Base-by-base conservation (phyloP, 2,113 vertebrate species). In the Rhineura floridana region DNA sequence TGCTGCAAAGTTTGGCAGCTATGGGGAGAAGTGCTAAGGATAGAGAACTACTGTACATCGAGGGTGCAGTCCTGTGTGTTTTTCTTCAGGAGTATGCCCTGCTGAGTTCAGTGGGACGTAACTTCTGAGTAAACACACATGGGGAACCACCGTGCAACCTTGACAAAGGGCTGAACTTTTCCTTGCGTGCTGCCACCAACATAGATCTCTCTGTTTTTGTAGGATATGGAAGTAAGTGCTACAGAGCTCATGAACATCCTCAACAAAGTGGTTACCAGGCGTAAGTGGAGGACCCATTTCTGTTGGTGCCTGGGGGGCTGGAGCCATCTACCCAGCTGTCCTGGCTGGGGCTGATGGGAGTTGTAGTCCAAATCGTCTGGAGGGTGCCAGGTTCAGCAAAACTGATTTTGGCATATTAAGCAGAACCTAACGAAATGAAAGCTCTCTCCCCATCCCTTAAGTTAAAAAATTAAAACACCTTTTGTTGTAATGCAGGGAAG, bases 191-290 rank as follows among this genome's bases (percentile, higher is more conserved):
- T 4, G 59, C 52, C 2, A 7, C 44, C 15, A 44, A 63, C 83
- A 6, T 73, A 7, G 17, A 5, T 44, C 72, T 33, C 28, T n/a
- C 11, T n/a, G 28, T 73, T 89, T 70, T 48, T 3, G 0, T 46
- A 99, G 98, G 98, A 99, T 93, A 98, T 99, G 98, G 98, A 98
- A 87, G 98, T 98, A 90, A 98, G 98, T 25, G 97, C 98, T 12
- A 73, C 83, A 13, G 98, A 99, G 87, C 96, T 99, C 91, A 98
- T 98, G 98, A 97, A 97, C 93, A 98, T 99, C 92, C 97, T 99
- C 21, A 99, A 99, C 95, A 98, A 94, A 93, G 97, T 99, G 42
- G 95, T 98, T n/a, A 59, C 88, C 36, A 97, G 97, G 88, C 98
- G 98, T 99, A 94, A 98, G 98, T 95, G 81, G 0, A 9, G 3